These are phyloP conservation scores for Rhagium mordax DNA, from an alignment of 2,888 invertebrate genomes.

Conservation along the genomic window DNA sequence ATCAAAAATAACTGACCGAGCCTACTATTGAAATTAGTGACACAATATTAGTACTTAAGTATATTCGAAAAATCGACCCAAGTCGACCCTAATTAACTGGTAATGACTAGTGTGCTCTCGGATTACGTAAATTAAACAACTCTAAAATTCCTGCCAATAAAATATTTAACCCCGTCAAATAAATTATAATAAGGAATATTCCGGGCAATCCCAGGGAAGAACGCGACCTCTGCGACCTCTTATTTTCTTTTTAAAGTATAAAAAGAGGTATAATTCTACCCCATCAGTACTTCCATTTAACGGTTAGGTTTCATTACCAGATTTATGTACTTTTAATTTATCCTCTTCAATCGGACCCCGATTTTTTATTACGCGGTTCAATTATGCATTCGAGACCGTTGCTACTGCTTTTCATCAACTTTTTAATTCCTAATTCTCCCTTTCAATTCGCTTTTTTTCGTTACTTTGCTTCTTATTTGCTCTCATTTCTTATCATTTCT, in stretches of 20 bases:
- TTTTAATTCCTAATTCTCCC: background rate
- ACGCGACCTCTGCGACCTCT: background rate
- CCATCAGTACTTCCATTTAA: background rate
- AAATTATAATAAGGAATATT: background rate
- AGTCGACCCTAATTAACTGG: background rate
- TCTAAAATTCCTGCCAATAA: background rate
- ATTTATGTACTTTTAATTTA: background rate
- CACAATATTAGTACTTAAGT: too few relatives aligned
- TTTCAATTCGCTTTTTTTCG: background rate
- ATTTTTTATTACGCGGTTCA: background rate
- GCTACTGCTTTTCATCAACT: background rate
- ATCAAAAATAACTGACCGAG: too few relatives aligned
- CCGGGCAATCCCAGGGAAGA: background rate
- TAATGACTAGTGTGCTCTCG: background rate
- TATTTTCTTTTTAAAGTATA: background rate
- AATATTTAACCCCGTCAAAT: background rate
- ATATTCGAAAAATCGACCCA: too few relatives aligned
- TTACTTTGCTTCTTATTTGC: background rate
- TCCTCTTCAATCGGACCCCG: background rate
- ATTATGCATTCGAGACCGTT: background rate
- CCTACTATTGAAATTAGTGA: too few relatives aligned
- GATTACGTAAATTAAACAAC: background rate
- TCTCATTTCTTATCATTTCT: background rate
- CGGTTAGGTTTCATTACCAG: background rate
- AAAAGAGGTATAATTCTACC: background rate